phyloP scores from a whole-genome alignment of 2,888 invertebrate species.

The Tiliacea aurago region DNA sequence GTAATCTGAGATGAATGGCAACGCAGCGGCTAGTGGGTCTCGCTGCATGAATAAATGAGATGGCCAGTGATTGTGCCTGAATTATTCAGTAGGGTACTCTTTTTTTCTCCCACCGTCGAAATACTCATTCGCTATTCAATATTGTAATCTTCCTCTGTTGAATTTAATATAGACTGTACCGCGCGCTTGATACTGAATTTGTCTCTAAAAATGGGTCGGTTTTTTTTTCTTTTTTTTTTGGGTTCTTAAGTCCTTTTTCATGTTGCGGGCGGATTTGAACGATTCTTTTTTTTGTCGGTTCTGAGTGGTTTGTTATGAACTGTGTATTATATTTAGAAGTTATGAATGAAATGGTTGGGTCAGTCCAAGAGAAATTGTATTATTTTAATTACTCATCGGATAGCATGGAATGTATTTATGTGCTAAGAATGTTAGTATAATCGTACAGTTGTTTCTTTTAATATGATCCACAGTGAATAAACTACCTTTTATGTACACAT shows the following conservation, averaged over 20 bases:
- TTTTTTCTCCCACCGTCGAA: conserved; percentile 66
- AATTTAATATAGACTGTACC: conserved; percentile 77
- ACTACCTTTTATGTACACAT: no score
- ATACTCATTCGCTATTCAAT: conserved; percentile 79
- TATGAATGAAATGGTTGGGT: conserved; percentile 8
- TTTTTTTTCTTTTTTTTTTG: conserved; percentile 38
- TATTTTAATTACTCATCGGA: neutral
- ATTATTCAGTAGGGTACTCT: conserved; percentile 81
- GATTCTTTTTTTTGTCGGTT: conserved; percentile 8
- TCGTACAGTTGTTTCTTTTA: neutral
- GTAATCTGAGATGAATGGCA: conserved; percentile 59
- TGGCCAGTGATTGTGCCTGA: conserved; percentile 87
- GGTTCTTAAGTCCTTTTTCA: conserved; percentile 45
- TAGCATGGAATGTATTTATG: neutral
- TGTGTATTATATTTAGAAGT: conserved; percentile 36
- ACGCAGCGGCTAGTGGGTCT: conserved; percentile 67
- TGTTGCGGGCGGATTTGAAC: conserved; percentile 31
- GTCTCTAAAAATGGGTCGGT: conserved; percentile 44
- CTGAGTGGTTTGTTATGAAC: conserved; percentile 23
- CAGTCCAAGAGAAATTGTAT: neutral
- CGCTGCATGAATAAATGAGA: conserved; percentile 86
- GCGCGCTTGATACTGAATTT: conserved; percentile 68
- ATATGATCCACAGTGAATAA: neutral
- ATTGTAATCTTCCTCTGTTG: conserved; percentile 79
- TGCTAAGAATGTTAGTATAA: neutral